phyloP scores from a whole-genome alignment of 2,113 vertebrate species.

The Muntiacus reevesi region DNA sequence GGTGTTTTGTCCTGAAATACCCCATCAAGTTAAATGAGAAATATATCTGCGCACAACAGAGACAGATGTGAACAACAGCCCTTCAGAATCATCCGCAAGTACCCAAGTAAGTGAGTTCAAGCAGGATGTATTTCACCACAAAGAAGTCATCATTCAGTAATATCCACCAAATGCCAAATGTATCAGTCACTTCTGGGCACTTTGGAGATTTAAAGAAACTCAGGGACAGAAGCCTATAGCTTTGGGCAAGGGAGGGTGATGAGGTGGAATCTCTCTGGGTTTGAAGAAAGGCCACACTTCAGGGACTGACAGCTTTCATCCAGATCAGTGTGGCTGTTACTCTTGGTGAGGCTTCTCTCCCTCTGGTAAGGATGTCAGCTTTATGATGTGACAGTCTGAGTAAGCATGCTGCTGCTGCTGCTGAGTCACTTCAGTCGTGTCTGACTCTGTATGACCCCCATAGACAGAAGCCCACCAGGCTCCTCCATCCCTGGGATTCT shows the following conservation, averaged over 20 bases:
- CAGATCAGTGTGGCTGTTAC: not conserved
- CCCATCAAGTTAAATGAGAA: slow-evolving; percentile 59
- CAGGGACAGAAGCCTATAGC: not conserved
- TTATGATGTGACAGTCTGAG: not conserved
- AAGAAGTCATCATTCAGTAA: not conserved
- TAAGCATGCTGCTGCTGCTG: not conserved
- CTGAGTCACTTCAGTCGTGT: no score
- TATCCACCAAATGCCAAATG: not conserved
- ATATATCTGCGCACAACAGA: slow-evolving; percentile 60
- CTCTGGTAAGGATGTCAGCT: not conserved
- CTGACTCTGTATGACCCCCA: no score
- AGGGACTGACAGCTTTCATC: not conserved
- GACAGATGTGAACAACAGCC: slow-evolving; percentile 54
- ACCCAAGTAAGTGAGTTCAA: slow-evolving; percentile 47
- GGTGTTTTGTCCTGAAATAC: slow-evolving; percentile 63
- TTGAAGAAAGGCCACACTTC: not conserved
- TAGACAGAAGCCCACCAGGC: no score
- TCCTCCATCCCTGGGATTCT: no score
- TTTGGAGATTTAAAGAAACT: not conserved
- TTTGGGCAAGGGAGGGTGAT: not conserved
- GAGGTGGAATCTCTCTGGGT: not conserved
- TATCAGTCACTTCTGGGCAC: not conserved
- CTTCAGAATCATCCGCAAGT: slow-evolving; percentile 46
- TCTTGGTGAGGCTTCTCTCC: not conserved
- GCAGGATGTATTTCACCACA: not conserved